Conservation (phyloP, 2,113 vertebrate genomes). For the Narcine bancroftii region DNA sequence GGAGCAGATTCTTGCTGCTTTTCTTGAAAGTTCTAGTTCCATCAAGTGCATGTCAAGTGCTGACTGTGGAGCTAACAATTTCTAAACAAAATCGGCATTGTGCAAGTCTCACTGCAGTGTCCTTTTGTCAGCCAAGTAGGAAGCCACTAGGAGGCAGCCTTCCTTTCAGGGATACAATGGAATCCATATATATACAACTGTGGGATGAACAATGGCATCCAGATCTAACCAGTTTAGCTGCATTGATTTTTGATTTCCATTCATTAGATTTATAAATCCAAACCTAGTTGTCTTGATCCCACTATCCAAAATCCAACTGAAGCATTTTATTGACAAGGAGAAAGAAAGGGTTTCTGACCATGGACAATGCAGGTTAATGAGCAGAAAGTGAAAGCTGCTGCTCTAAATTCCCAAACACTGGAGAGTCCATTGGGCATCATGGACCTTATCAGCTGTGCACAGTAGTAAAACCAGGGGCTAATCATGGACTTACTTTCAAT, state of each 20-base stretch:
- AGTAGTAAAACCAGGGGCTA: not conserved
- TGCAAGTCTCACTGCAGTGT: slow-evolving; percentile 29
- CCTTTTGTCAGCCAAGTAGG: not conserved
- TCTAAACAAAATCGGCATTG: not conserved
- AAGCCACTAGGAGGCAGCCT: not conserved
- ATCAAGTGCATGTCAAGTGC: not conserved
- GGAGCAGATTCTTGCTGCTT: not conserved
- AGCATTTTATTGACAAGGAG: not conserved
- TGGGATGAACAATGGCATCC: not conserved
- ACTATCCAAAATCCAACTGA: not conserved
- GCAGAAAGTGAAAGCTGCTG: not conserved
- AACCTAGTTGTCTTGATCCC: too few species aligned
- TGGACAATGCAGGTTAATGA: not conserved
- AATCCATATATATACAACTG: not conserved
- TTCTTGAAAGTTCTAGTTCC: not conserved
- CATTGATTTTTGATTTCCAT: not conserved
- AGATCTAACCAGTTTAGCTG: not conserved
- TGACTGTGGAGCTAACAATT: not conserved
- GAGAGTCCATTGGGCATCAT: not conserved
- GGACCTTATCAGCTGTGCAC: not conserved
- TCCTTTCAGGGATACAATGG: not conserved
- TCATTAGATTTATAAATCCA: not conserved
- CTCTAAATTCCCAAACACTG: not conserved
- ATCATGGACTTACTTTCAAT: not conserved
- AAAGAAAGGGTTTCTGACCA: not conserved